Evolutionary conservation across 2,888 invertebrate genomes (phyloP).

Genomic region (Drosophila lutescens): DNA sequence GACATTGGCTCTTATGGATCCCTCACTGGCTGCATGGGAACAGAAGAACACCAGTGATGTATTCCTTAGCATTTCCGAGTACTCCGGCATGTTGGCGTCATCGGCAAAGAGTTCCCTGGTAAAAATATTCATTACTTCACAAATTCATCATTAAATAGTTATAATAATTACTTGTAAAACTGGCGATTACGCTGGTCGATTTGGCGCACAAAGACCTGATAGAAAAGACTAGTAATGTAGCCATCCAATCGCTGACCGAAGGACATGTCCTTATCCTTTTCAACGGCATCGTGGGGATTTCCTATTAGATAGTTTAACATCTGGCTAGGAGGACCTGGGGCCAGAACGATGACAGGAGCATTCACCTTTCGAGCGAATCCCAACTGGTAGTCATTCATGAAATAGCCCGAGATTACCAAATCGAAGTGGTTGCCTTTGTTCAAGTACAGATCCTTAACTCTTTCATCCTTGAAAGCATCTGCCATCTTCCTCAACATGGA

Average conservation of each 20-base stretch:
- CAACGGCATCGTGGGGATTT: slow-evolving; percentile 57
- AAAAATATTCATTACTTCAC: slow-evolving; percentile 33
- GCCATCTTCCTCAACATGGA: slow-evolving; percentile 61
- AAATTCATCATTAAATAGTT: no score
- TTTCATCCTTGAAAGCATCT: slow-evolving; percentile 56
- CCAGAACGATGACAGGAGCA: slow-evolving; percentile 66
- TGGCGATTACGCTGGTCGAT: slow-evolving; percentile 34
- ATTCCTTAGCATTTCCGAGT: slow-evolving; percentile 68
- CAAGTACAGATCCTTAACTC: slow-evolving; percentile 70
- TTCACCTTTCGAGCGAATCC: slow-evolving; percentile 77
- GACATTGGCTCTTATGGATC: slow-evolving; percentile 75
- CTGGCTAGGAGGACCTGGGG: slow-evolving; percentile 52
- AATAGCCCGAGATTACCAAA: slow-evolving; percentile 78
- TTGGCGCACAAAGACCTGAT: slow-evolving; percentile 16
- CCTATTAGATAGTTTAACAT: slow-evolving; percentile 63
- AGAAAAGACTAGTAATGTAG: slow-evolving; percentile 43
- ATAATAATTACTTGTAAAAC: slow-evolving; percentile 51
- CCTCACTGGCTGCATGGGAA: slow-evolving; percentile 74
- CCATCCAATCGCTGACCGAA: slow-evolving; percentile 53
- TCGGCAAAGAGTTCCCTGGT: slow-evolving; percentile 32
- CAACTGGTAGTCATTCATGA: slow-evolving; percentile 77
- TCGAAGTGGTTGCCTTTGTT: slow-evolving; percentile 73
- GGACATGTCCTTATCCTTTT: slow-evolving; percentile 43
- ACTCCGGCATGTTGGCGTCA: slow-evolving; percentile 64
- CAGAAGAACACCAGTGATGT: slow-evolving; percentile 76